A percentile compares a stretch with the other conserved stretches of the same genome.
phyloP scores from a whole-genome alignment of 1,140 invertebrate species.

The Phymorhynchus buccinoides region DNA sequence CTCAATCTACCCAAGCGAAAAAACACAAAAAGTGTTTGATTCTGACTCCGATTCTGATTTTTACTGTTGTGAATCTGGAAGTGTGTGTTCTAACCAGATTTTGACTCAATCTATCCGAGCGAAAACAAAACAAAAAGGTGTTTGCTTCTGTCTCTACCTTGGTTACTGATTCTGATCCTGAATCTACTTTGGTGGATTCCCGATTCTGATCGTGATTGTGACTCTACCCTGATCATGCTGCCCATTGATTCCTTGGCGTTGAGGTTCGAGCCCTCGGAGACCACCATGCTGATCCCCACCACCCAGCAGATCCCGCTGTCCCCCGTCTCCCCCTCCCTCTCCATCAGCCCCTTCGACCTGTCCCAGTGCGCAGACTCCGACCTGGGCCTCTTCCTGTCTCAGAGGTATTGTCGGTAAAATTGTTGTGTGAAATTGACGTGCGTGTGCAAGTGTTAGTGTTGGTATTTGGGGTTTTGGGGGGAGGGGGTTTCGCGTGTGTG shows the following conservation, averaged over 20 bases:
- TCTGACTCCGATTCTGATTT: no score
- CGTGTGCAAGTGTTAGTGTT: background rate
- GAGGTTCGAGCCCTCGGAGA: constrained; percentile 20
- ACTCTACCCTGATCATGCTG: background rate
- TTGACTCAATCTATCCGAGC: background rate
- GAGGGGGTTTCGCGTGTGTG: background rate
- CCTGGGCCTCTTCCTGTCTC: constrained; percentile 46
- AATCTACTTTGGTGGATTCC: background rate
- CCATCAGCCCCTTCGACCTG: constrained; percentile 41
- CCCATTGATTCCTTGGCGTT: background rate
- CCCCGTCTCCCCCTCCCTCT: constrained; percentile 20
- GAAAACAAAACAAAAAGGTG: no score
- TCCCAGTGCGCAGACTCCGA: constrained; percentile 46
- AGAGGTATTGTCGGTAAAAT: constrained; percentile 39
- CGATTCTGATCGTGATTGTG: no score
- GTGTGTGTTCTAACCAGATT: background rate
- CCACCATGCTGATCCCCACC: constrained; percentile 32
- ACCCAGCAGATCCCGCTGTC: constrained; percentile 17
- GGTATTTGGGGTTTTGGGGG: background rate
- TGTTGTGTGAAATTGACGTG: background rate
- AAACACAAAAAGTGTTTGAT: no score
- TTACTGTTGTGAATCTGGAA: background rate
- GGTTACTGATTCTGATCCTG: background rate
- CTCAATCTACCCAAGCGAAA: no score
- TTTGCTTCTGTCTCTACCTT: background rate